phyloP scores from a whole-genome alignment of 2,797 vertebrate genomes.

The Argya squamiceps region DNA sequence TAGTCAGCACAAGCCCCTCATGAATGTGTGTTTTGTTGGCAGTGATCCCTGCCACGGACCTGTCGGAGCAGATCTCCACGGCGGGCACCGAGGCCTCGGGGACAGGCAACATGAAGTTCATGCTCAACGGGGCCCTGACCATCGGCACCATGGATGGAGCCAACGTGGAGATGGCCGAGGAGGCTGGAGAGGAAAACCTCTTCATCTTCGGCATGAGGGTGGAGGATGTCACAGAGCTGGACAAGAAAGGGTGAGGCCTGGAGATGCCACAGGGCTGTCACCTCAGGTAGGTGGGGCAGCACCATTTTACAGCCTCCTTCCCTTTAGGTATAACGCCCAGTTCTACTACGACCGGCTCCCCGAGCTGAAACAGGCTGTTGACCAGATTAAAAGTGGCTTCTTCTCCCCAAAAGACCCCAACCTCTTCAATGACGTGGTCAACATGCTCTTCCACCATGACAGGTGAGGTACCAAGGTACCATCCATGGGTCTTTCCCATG shows the following conservation, averaged over 20 bases:
- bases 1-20: neutral
- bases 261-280: rapidly evolving
- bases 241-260: conserved; percentile 84
- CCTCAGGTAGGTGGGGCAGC: neutral
- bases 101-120: conserved; percentile 98
- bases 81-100: conserved; percentile 94
- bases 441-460: conserved; percentile 94
- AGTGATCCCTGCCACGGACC: conserved; percentile 95
- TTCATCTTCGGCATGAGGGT: conserved; percentile 98
- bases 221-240: conserved; percentile 87
- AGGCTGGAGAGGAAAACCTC: conserved; percentile 92
- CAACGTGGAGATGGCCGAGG: conserved; percentile 97
- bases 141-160: conserved; percentile 98
- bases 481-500: neutral
- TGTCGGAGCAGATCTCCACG: conserved; percentile 97
- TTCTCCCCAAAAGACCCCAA: conserved; percentile 89
- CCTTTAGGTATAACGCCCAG: conserved; percentile 84
- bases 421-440: conserved; percentile 87
- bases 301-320: neutral
- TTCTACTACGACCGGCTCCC: conserved; percentile 86
- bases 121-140: conserved; percentile 95
- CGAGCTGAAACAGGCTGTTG: conserved; percentile 87
- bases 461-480: conserved; percentile 74
- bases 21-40: neutral
- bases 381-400: conserved; percentile 89